Evolutionary conservation across 2,888 invertebrate genomes (phyloP).

Genomic region (Nephrotoma guestfalica): DNA sequence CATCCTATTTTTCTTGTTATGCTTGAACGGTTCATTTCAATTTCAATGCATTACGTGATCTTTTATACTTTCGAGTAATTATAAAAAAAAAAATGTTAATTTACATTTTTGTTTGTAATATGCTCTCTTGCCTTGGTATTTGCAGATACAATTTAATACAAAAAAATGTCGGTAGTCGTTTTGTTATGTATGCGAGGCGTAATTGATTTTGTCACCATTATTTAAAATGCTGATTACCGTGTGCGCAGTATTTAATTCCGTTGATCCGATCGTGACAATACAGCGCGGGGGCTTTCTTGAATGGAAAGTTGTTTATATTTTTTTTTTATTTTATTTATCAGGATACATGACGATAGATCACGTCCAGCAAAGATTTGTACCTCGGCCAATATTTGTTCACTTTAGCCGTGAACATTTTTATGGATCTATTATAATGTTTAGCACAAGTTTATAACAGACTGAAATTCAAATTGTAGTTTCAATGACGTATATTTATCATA

Average conservation of each 20-base stretch:
- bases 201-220: background rate
- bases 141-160: background rate
- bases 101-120: background rate
- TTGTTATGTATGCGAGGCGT: background rate
- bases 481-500: no score
- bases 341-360: no score
- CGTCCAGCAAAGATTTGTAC: no score
- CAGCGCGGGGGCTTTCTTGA: background rate
- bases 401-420: no score
- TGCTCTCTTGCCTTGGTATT: background rate
- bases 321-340: no score
- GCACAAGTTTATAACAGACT: no score
- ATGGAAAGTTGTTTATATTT: background rate
- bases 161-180: background rate
- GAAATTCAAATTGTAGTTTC: no score
- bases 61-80: background rate
- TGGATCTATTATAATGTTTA: no score
- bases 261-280: background rate
- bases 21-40: background rate
- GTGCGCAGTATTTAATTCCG: background rate
- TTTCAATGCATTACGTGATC: background rate
- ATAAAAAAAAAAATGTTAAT: background rate
- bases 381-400: no score
- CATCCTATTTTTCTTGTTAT: background rate
- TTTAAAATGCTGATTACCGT: background rate